Evolutionary conservation across 2,113 vertebrate genomes (phyloP).

Genomic region (Xenus cinereus): DNA sequence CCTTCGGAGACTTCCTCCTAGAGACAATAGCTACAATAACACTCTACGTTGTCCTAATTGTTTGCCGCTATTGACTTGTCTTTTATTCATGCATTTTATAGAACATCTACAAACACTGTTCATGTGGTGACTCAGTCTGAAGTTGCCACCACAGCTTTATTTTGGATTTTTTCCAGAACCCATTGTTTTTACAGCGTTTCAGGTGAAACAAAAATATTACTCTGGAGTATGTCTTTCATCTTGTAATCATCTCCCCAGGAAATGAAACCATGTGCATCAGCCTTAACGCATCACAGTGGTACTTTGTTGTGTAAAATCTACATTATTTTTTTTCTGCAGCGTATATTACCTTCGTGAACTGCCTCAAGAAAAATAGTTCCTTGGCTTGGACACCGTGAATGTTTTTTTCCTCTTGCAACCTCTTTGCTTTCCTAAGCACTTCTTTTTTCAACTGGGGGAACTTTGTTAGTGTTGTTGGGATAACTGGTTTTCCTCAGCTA

Average conservation of each 20-base stretch:
- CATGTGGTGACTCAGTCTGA: conserved; percentile 69
- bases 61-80: neutral
- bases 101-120: conserved; percentile 53
- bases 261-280: conserved; percentile 79
- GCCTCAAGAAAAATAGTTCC: conserved; percentile 52
- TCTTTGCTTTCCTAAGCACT: neutral
- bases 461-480: neutral
- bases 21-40: neutral
- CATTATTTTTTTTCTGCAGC: conserved; percentile 21
- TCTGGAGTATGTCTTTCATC: conserved; percentile 78
- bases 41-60: neutral
- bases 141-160: conserved; percentile 72
- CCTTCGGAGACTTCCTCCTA: neutral
- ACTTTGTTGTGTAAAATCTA: conserved; percentile 75
- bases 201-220: conserved; percentile 82
- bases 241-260: conserved; percentile 80
- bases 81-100: conserved; percentile 44
- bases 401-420: neutral
- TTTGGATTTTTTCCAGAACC: conserved; percentile 78
- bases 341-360: conserved; percentile 41
- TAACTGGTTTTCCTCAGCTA: neutral
- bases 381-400: neutral
- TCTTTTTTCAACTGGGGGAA: neutral
- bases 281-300: conserved; percentile 59
- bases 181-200: conserved; percentile 78